Base-by-base conservation (phyloP, 1,140 invertebrate species). In the Spodoptera litura region DNA sequence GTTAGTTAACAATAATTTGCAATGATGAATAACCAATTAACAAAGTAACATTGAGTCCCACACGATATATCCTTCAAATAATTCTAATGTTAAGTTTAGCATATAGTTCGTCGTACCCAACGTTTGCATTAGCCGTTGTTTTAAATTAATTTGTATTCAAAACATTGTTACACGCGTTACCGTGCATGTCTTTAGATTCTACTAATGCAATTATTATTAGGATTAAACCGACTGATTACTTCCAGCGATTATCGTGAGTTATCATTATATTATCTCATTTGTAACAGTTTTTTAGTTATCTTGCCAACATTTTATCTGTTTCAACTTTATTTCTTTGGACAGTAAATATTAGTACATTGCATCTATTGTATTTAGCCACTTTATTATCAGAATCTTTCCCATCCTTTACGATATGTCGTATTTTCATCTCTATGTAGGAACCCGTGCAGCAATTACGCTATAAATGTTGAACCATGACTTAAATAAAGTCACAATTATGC, bases 71-170 rank as follows among this genome's bases (percentile, higher is more conserved):
- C 52, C 68, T 70, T 51, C 68, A 71, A 71, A 56, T 55, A 71
- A 56, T 71, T 56, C 52, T 56, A 71, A 71, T 71, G 61, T n/a
- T 56, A 35, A 31, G n/a, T 55, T 71, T 70, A 52, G 53, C 68
- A 71, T 71, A 52, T 51, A 59, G 71, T 61, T 59, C 38, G 35
- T 27, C 27, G 38, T 74, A 49, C 71, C 11, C 38, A n/a, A 20
- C 15, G 35, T 49, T 66, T 49, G 15, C 38, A 55, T 38, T 61
- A 11, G 56, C 25, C 15, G 59, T 56, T 52, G 73, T 62, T 75
- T 75, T 49, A 74, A 75, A 64, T 75, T 75, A 75, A 62, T 75
- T 75, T 75, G 73, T 75, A 75, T 75, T 62, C 73, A 75, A 75
- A 35, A 53, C 73, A 64, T 62, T 75, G 11, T 49, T 49, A 59